Conservation (phyloP, 2,797 vertebrate genomes). For the Carcharodon carcharias region DNA sequence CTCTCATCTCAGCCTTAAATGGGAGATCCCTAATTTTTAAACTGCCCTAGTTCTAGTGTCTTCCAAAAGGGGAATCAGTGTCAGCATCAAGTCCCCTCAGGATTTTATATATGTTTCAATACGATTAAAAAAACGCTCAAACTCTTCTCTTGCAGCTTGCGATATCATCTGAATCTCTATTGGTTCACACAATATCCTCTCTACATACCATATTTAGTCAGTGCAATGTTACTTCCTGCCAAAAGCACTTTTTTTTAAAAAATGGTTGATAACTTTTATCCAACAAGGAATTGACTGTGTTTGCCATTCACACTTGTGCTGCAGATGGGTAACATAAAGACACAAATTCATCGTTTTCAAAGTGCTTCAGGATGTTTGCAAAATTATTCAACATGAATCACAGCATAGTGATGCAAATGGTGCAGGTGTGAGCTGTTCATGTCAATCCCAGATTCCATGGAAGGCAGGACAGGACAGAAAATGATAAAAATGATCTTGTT, state of each 20-base stretch:
- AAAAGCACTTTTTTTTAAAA: background rate
- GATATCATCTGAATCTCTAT: background rate
- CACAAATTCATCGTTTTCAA: conserved; percentile 20
- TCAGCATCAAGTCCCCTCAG: background rate
- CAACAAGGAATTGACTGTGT: conserved; percentile 13
- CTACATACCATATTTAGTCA: background rate
- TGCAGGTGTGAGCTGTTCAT: conserved; percentile 17
- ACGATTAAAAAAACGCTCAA: background rate
- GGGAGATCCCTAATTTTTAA: background rate
- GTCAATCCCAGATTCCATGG: background rate
- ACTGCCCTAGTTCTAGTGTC: background rate
- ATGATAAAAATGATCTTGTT: background rate
- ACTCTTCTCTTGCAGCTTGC: background rate
- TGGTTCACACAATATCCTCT: background rate
- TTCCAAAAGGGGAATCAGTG: background rate
- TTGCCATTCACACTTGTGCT: background rate
- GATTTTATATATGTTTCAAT: background rate
- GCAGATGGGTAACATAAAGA: conserved; percentile 25
- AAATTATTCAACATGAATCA: conserved; percentile 33
- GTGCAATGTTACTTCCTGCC: background rate
- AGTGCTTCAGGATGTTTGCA: conserved; percentile 30
- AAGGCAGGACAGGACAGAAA: background rate
- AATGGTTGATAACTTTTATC: background rate
- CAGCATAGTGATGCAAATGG: conserved; percentile 22
- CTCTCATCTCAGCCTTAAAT: too few species aligned